phyloP scores from a whole-genome alignment of 1,140 invertebrate genomes.

The Pseudomyrmex concolor region DNA sequence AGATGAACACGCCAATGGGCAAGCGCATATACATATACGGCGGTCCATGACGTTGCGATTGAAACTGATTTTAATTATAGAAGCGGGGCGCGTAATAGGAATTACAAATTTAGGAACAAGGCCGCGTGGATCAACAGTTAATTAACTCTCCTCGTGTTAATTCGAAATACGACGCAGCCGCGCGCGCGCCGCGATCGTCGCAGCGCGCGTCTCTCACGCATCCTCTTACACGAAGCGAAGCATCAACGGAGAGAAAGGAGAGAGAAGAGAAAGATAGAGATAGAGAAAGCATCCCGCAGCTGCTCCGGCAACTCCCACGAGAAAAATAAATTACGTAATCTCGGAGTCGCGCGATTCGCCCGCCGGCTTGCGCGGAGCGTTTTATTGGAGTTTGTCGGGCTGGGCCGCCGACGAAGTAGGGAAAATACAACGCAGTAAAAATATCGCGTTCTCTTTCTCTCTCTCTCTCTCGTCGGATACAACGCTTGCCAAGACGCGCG shows the following conservation, averaged over 20 bases:
- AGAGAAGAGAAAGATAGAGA: not conserved
- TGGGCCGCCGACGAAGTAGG: conserved; percentile 22
- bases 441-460: conserved; percentile 17
- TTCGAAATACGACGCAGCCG: conserved; percentile 47
- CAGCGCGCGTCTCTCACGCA: conserved; percentile 45
- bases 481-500: conserved; percentile 30
- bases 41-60: conserved; percentile 15
- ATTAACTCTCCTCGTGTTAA: conserved; percentile 60
- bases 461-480: not conserved
- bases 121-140: conserved; percentile 64
- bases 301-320: conserved; percentile 49
- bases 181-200: conserved; percentile 26
- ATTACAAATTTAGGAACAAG: conserved; percentile 61
- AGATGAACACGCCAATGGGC: conserved; percentile 9
- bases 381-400: conserved; percentile 53
- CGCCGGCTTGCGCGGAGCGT: conserved; percentile 45
- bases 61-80: conserved; percentile 49
- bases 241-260: not conserved
- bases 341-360: conserved; percentile 58
- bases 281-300: conserved; percentile 17
- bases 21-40: conserved; percentile 12
- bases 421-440: conserved; percentile 49
- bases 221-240: conserved; percentile 14
- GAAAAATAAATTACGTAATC: conserved; percentile 63
- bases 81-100: conserved; percentile 64